Base-by-base conservation (phyloP, 2,113 vertebrate species). In the Butorides virescens region DNA sequence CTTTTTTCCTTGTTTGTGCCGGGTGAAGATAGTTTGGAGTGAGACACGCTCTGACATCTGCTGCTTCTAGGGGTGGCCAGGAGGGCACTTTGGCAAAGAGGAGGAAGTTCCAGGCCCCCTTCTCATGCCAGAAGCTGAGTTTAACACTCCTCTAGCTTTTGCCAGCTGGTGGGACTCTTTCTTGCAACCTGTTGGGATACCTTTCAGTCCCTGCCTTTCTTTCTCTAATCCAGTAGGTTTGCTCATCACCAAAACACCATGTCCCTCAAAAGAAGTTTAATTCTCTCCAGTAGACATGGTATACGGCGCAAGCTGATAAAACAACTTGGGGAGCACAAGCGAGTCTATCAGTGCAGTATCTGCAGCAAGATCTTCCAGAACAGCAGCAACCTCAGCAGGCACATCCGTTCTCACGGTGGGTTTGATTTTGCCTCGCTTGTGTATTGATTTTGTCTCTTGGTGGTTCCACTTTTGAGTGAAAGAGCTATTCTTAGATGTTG, bases 371-470 rank as follows among this genome's bases (percentile, higher is more conserved):
- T 99, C 97, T 99, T 99, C 98, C 99, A 99, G 98, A 99, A 99
- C 98, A 99, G 99, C 99, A 99, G 99, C 98, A 99, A 99, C 97
- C 98, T 99, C 91, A 99, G 99, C 98, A 96, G 99, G 58, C 99
- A 99, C 95, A 98, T 99, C 97, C 99, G 99, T 39, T 99, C 99
- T 8, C 99, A 99, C 0, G 99, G 99, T 99, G 97, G 92, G 98
- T 95, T 92, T 79, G 68, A 53, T 68, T 93, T 76, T 82, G 18
- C 25, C 47, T 73, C 7, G 0, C 29, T 71, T 82, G 44, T 6
- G 0, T 55, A 29, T 75, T 71, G 59, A 42, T 76, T 89, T 78
- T 92, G 5, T 86, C 58, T 79, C 55, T 72, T 4, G 0, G 10
- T 50, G 39, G 12, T 78, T 91, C 37, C 44, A 46, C 14, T 21